Base-by-base conservation (phyloP, 2,797 vertebrate species). In the Somateria mollissima region DNA sequence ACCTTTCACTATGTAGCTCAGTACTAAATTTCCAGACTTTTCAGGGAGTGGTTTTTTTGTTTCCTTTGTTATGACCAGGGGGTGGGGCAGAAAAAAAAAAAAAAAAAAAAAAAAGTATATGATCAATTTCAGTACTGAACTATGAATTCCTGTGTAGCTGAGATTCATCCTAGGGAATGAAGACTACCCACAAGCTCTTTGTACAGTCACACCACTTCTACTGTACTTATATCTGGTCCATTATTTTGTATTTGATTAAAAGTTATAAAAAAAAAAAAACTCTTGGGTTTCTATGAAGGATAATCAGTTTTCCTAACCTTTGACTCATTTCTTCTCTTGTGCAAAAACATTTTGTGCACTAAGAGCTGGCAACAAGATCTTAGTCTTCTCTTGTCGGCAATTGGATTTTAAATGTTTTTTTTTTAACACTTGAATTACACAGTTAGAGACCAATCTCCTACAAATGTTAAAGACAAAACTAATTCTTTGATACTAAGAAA, bases 251-350 rank as follows among this genome's bases (percentile, higher is more conserved):
- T 94, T 93, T 91, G 58, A 93, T 92, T 90, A 75, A 94, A 95
- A 87, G 57, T 20, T 89, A 41, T 65, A 85, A 91, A 92, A 84
- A 45, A 30, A 0, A 47, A 12, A 92, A 0, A 43, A 12, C 27
- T 78, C 28, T 66, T 79, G 24, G 34, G 16, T 84, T 93, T 75
- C 62, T 70, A 21, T 45, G 56, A 87, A 75, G 30, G 41, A 34
- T 80, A 95, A 78, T 87, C 84, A 69, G 78, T 88, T 91, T 97
- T 92, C 27, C 37, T 95, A 91, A 91, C 70, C 87, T 94, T 83
- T 91, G 71, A 84, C 76, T 81, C 56, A 60, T 75, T 96, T 92
- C 27, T 92, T 69, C 37, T 87, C 30, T 75, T 57, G 39, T 73
- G 37, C 41, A 81, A 93, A 89, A 95, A 32, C 15, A n/a, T 60